A percentile compares a stretch with the other conserved stretches of the same genome.
Evolutionary conservation across 2,888 invertebrate species (phyloP).

Genomic region (Troglohyphantes excavatus): DNA sequence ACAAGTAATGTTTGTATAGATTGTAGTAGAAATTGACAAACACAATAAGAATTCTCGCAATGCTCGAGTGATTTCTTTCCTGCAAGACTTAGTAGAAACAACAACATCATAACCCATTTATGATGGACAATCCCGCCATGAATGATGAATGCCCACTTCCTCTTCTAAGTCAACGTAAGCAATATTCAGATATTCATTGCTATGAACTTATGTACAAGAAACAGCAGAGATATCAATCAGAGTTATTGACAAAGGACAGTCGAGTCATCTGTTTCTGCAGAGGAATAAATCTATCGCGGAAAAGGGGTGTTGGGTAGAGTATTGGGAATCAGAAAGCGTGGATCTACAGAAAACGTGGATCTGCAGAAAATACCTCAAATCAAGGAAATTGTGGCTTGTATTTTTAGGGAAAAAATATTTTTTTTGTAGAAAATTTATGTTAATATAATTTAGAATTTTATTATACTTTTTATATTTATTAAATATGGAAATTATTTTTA

Average conservation of each 20-base stretch:
- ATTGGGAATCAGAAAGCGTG: no score
- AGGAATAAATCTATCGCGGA: background rate
- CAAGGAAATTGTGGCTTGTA: no score
- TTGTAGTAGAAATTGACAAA: no score
- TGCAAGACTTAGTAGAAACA: background rate
- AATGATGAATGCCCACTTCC: background rate
- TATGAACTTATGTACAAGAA: constrained; percentile 15
- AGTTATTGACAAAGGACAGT: constrained; percentile 26
- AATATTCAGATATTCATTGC: constrained; percentile 19
- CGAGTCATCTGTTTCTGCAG: constrained; percentile 12
- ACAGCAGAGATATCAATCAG: constrained; percentile 25
- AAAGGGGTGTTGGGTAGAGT: background rate
- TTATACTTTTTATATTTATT: no score
- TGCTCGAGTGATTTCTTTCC: background rate
- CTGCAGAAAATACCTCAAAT: no score
- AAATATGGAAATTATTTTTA: no score
- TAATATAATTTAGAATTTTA: no score
- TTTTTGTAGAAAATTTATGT: no score
- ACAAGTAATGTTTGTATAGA: no score
- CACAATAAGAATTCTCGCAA: no score
- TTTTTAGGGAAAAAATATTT: no score
- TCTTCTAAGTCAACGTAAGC: background rate
- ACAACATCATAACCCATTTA: background rate
- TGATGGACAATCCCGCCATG: background rate
- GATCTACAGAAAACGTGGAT: no score